Evolutionary conservation across 2,797 vertebrate genomes (phyloP).

Genomic region (Poecile montanus): DNA sequence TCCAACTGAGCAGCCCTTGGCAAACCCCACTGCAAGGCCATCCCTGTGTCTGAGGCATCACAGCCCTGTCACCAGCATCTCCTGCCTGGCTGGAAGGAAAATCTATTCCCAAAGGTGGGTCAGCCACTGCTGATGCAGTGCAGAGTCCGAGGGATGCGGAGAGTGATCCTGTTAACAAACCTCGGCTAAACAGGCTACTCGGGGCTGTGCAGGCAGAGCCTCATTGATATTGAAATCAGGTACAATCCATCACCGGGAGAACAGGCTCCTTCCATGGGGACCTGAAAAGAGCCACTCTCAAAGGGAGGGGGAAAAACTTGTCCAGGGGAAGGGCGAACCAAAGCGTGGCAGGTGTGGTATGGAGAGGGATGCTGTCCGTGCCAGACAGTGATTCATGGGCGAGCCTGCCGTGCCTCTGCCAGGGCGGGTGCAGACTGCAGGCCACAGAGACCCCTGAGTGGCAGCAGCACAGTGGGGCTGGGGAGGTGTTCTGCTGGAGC

Average conservation of each 20-base stretch:
- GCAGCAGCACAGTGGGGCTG: neutral
- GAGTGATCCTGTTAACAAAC: slow-evolving; percentile 74
- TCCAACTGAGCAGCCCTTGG: rapidly evolving
- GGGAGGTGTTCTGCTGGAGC: neutral
- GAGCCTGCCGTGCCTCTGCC: neutral
- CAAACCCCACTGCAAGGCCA: neutral
- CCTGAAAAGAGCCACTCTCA: slow-evolving; percentile 80
- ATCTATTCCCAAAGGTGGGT: neutral
- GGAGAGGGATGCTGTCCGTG: slow-evolving; percentile 44
- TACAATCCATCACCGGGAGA: slow-evolving; percentile 79
- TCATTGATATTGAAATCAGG: slow-evolving; percentile 85
- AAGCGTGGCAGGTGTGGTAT: slow-evolving; percentile 85
- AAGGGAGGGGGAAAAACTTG: slow-evolving; percentile 76
- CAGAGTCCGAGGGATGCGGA: neutral
- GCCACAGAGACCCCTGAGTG: neutral
- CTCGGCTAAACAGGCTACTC: slow-evolving; percentile 53
- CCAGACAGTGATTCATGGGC: slow-evolving; percentile 51
- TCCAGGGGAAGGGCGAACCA: slow-evolving; percentile 80
- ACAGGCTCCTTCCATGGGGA: slow-evolving; percentile 77
- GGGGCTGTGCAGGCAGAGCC: neutral
- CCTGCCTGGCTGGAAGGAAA: neutral
- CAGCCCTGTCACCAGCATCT: neutral
- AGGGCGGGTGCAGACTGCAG: rapidly evolving
- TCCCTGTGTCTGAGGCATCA: neutral
- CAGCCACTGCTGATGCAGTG: neutral